Evolutionary conservation across 2,797 vertebrate species (phyloP).

Genomic region (Hephaestus fuliginosus): DNA sequence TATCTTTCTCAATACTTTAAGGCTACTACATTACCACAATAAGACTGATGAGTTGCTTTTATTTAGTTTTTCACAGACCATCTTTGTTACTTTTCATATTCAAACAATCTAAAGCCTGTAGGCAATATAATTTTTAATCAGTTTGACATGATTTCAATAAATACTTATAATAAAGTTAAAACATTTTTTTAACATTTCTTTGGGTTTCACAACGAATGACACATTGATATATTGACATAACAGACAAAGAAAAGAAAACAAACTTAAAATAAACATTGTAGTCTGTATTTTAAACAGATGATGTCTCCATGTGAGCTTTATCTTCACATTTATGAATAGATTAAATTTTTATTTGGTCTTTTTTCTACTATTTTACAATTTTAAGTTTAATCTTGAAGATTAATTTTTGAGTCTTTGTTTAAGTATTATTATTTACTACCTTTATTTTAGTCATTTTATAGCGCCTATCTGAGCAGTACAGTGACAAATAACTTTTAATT

Average conservation of each 20-base stretch:
- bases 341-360: neutral
- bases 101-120: neutral
- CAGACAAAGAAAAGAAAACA: neutral
- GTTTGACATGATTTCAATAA: neutral
- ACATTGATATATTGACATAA: neutral
- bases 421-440: neutral
- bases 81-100: neutral
- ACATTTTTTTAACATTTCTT: neutral
- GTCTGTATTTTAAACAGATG: neutral
- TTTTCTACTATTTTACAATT: neutral
- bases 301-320: neutral
- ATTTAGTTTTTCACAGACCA: neutral
- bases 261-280: neutral
- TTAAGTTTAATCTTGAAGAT: neutral
- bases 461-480: neutral
- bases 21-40: neutral
- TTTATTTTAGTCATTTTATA: neutral
- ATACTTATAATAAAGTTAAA: neutral
- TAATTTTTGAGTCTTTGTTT: too few relatives aligned
- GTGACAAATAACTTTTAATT: neutral
- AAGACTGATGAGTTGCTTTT: neutral
- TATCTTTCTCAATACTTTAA: neutral
- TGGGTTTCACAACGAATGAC: neutral
- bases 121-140: neutral
- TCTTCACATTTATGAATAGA: neutral